phyloP scores from a whole-genome alignment of 2,113 vertebrate species.

The Chelonoidis abingdonii region DNA sequence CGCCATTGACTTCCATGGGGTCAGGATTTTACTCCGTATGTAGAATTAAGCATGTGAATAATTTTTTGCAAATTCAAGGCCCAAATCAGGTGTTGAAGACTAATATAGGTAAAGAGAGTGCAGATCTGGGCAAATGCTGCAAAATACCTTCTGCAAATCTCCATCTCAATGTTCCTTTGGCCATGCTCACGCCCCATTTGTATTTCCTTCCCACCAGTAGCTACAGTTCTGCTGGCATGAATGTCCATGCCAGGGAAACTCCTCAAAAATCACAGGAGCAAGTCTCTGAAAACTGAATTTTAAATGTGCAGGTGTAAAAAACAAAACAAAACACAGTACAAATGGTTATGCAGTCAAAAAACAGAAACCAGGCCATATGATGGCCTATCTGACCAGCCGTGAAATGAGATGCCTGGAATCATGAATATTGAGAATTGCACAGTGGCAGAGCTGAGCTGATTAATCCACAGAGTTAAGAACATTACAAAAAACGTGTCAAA shows the following conservation, averaged over 20 bases:
- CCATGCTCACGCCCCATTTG: background rate
- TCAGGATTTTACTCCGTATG: background rate
- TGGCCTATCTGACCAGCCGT: background rate
- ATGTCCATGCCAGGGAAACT: background rate
- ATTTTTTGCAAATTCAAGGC: background rate
- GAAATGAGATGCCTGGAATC: background rate
- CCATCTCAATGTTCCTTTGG: background rate
- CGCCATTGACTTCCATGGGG: background rate
- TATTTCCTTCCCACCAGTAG: background rate
- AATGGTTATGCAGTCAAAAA: background rate
- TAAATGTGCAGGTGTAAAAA: background rate
- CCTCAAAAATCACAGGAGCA: background rate
- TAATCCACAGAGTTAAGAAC: background rate
- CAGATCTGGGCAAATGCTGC: background rate
- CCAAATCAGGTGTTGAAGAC: rapidly evolving
- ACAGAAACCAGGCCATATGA: background rate
- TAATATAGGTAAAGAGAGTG: background rate
- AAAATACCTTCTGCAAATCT: background rate
- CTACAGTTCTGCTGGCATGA: background rate
- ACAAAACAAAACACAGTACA: background rate
- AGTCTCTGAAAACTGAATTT: background rate
- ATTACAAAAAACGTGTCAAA: background rate
- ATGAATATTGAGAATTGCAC: background rate
- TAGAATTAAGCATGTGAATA: background rate
- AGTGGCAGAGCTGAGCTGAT: background rate